Evolutionary conservation across 2,888 invertebrate genomes (phyloP), one percentile per base, ranked within the genome.

Genomic region (Tenthredo amoena): DNA sequence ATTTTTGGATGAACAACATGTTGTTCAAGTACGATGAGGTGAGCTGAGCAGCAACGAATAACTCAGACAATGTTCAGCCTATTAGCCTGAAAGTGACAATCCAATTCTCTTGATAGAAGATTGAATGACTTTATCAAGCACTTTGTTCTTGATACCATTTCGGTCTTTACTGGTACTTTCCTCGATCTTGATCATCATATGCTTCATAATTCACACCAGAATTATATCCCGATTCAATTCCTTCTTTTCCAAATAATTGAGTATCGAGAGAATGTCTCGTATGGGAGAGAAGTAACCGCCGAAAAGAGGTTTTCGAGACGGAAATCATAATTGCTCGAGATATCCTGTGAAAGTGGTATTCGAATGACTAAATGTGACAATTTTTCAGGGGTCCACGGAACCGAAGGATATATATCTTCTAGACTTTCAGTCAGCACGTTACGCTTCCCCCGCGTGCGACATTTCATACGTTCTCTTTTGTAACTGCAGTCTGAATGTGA

Each of bases 391-490:
- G 68, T 85, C 86, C 21, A 12, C 1, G 58, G 74, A 82, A 47
- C 89, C 88, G 10, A 50, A n/a, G 65, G 88, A 89, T 12, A 72
- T 88, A 7, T 86, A 84, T 7, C 87, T 89, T 37, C 0, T 90
- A 77, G 90, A 89, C 26, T 89, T 90, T 72, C 90, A 90, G 86
- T 40, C 88, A 34, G 68, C 84, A 31, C 89, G 90, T 31, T 90
- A 89, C 72, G 85, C 88, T 7, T 89, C 90, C 6, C 89, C 89
- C 0, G 91, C 89, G 5, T 86, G 88, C 40, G 94, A 94, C 85
- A 82, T 94, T 58, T 87, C 91, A 3, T 93, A 93, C 86, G 89
- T 91, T 86, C 87, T 93, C 18, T 93, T 91, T 85, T 90, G 91
- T 4, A 91, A 91, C 50, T 89, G 90, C 12, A 87, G 89, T 4